Base-by-base conservation (phyloP, 2,113 vertebrate species). In the Ovis canadensis region DNA sequence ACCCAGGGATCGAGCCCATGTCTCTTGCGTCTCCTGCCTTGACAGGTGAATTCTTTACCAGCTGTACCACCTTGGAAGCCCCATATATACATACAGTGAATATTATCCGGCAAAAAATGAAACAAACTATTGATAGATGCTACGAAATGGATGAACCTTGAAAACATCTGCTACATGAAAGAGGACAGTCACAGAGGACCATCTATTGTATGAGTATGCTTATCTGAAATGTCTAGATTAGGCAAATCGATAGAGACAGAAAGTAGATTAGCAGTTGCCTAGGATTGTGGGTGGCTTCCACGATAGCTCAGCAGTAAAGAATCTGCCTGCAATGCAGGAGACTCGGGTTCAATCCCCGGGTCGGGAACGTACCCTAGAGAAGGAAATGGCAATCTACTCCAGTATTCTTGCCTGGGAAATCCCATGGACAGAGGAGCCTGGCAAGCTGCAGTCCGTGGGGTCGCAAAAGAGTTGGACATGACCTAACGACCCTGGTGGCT, bases 71-170 rank as follows among this genome's bases (percentile, higher is more conserved):
- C 36, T 43, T 43, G 40, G 71, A 77, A 27, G 71, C 40, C 71
- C 71, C 71, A n/a, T 19, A 52, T 6, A 36, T 54, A 19, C 16
- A 48, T 36, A 74, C 7, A 36, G 6, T 9, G 31, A 9, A 5
- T 64, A 25, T 83, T 54, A 52, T 36, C 17, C 12, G 23, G 25
- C 31, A 29, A 59, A 29, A 64, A 54, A 50, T 5, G 43, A 19
- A 50, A 29, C 0, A 0, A 48, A 19, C 15, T 15, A 6, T 33
- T 5, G 15, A n/a, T 31, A 21, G 1, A 5, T 7, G 10, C 52
- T 16, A 11, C 3, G 14, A 29, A 19, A 5, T 0, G 23, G n/a
- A 19, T 2, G 14, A 86, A 40, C 2, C 80, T 83, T 86, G 36
- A 59, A 50, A 89, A 83, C 21, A 14, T 9, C 15, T 25, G 52